phyloP scores from a whole-genome alignment of 2,888 invertebrate genomes.

The Barypeithes pellucidus region DNA sequence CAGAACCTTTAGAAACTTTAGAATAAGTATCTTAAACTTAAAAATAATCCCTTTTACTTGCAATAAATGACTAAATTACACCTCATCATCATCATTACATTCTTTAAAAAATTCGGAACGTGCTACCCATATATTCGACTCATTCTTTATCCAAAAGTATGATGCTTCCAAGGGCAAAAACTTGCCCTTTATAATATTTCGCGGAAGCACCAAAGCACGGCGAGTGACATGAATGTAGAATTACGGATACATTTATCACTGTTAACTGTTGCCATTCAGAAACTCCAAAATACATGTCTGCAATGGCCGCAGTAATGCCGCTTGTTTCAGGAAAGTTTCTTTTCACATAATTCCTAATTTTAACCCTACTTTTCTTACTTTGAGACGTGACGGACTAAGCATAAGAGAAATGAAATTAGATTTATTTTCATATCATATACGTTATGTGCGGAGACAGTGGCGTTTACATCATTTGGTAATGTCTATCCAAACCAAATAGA shows the following conservation, averaged over 20 bases:
- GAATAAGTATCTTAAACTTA: too few species aligned
- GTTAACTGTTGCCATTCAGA: constrained; percentile 49
- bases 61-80: not conserved
- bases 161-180: constrained; percentile 28
- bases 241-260: constrained; percentile 49
- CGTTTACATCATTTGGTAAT: too few species aligned
- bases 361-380: constrained; percentile 38
- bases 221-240: constrained; percentile 49
- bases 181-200: constrained; percentile 40
- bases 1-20: too few species aligned
- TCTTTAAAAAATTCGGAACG: not conserved
- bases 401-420: constrained; percentile 27
- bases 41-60: not conserved
- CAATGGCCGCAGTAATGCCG: constrained; percentile 41
- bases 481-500: too few species aligned
- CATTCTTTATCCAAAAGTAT: constrained; percentile 26
- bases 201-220: constrained; percentile 7
- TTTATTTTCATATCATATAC: constrained; percentile 35
- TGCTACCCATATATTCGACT: not conserved
- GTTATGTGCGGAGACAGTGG: too few species aligned
- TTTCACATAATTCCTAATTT: constrained; percentile 47
- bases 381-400: constrained; percentile 29
- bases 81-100: not conserved
- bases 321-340: constrained; percentile 48
- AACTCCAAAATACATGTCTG: constrained; percentile 46